phyloP scores from a whole-genome alignment of 2,113 vertebrate species.

The Tretioscincus oriximinensis region DNA sequence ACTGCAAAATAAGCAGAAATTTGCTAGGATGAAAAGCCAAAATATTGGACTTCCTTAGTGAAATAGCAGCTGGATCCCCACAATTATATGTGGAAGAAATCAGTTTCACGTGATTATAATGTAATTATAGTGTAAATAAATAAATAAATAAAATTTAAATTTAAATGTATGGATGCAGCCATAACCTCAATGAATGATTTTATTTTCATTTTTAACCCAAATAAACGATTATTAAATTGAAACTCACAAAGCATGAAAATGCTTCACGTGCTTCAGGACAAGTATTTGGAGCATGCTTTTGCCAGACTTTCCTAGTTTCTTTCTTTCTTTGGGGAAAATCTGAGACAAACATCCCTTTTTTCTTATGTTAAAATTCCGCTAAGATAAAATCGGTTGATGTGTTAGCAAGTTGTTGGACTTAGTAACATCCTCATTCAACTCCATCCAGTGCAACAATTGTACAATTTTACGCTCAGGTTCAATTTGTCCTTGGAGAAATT shows the following conservation, averaged over 20 bases:
- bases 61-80: too few species aligned
- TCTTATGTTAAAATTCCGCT: background rate
- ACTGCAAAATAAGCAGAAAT: too few species aligned
- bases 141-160: too few species aligned
- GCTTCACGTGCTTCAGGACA: background rate
- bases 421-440: background rate
- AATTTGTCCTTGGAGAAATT: conserved; percentile 14
- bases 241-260: background rate
- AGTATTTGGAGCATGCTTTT: background rate
- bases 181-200: too few species aligned
- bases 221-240: too few species aligned
- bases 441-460: conserved; percentile 5
- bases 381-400: background rate
- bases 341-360: background rate
- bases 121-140: too few species aligned
- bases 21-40: too few species aligned
- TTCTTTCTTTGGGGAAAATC: background rate
- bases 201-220: too few species aligned
- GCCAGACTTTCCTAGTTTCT: background rate
- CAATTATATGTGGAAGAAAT: too few species aligned
- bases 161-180: too few species aligned
- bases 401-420: conserved; percentile 3
- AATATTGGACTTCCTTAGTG: too few species aligned
- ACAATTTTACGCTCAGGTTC: conserved; percentile 1
- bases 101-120: too few species aligned